Evolutionary conservation across 2,113 vertebrate species (phyloP).

Genomic region (Rhinolophus ferrumequinum): DNA sequence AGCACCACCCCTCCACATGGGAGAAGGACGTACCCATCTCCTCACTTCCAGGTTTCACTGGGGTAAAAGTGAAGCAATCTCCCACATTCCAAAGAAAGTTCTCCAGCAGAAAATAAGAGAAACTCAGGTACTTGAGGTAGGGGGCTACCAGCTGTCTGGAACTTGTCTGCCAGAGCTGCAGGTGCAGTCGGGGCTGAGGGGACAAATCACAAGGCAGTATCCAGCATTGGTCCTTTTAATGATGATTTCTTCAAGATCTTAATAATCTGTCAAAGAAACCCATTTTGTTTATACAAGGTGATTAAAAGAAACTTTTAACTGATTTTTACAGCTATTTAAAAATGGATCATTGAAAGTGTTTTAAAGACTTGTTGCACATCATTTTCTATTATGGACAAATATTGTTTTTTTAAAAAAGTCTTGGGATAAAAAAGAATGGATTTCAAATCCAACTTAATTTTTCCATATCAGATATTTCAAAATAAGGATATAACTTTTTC

Average conservation of each 20-base stretch:
- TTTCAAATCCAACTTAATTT: neutral
- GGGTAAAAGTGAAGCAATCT: neutral
- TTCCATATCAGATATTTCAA: neutral
- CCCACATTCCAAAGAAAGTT: neutral
- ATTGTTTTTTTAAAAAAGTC: neutral
- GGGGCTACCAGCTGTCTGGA: neutral
- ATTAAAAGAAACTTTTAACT: neutral
- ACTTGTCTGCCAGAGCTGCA: neutral
- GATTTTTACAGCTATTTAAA: neutral
- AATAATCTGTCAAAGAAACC: neutral
- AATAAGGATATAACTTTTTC: neutral
- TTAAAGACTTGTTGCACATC: neutral
- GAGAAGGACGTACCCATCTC: neutral
- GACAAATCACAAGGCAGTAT: fast-evolving
- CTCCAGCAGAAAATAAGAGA: neutral
- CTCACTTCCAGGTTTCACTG: neutral
- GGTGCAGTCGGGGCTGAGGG: neutral
- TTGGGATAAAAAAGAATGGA: neutral
- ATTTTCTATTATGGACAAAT: neutral
- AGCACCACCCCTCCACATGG: no score
- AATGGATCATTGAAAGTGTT: neutral
- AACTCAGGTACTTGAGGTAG: neutral
- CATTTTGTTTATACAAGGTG: neutral
- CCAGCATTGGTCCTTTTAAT: no score
- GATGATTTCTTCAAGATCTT: neutral